Percentiles rank a stretch among this genome's conserved stretches.
Evolutionary conservation across 1,140 invertebrate genomes (phyloP).

Genomic region (Drosophila kepulauana): DNA sequence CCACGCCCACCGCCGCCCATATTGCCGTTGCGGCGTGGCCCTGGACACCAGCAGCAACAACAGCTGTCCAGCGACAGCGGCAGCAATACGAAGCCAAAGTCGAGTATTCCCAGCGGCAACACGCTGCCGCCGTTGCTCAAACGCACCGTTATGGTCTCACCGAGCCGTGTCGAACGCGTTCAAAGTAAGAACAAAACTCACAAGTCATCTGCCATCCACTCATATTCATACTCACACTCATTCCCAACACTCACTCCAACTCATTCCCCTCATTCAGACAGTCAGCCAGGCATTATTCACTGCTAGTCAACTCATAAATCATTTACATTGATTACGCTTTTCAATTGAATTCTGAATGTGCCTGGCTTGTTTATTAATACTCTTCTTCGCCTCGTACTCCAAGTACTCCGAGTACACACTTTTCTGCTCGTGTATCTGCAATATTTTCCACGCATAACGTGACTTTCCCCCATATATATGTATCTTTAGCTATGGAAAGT

Average conservation of each 20-base stretch:
- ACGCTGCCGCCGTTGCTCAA: slow-evolving; percentile 49
- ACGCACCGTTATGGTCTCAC: slow-evolving; percentile 52
- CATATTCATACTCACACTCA: slow-evolving; percentile 19
- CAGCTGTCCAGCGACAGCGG: slow-evolving; percentile 25
- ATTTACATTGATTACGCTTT: slow-evolving; percentile 55
- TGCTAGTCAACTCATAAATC: slow-evolving; percentile 47
- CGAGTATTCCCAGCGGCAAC: slow-evolving; percentile 10
- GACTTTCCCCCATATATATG: slow-evolving; percentile 11
- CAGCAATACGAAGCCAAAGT: slow-evolving; percentile 3
- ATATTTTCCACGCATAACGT: slow-evolving; percentile 27
- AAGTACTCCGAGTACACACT: not conserved
- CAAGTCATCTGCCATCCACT: slow-evolving; percentile 50
- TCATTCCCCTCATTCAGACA: not conserved
- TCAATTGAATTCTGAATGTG: slow-evolving; percentile 41
- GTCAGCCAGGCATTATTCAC: slow-evolving; percentile 15
- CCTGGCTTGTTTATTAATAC: slow-evolving; percentile 26
- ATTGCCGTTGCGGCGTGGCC: slow-evolving; percentile 57
- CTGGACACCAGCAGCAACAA: slow-evolving; percentile 41
- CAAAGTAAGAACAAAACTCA: slow-evolving; percentile 73
- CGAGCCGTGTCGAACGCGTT: slow-evolving; percentile 64
- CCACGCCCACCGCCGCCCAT: slow-evolving; percentile 63
- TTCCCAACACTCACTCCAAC: slow-evolving; percentile 13
- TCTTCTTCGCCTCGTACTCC: not conserved
- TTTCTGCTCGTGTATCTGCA: slow-evolving; percentile 10
- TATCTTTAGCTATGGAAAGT: slow-evolving; percentile 15